Percentiles rank a stretch among this genome's conserved stretches.
Evolutionary conservation across 2,113 vertebrate genomes (phyloP).

Genomic region (Regulus satrapa): DNA sequence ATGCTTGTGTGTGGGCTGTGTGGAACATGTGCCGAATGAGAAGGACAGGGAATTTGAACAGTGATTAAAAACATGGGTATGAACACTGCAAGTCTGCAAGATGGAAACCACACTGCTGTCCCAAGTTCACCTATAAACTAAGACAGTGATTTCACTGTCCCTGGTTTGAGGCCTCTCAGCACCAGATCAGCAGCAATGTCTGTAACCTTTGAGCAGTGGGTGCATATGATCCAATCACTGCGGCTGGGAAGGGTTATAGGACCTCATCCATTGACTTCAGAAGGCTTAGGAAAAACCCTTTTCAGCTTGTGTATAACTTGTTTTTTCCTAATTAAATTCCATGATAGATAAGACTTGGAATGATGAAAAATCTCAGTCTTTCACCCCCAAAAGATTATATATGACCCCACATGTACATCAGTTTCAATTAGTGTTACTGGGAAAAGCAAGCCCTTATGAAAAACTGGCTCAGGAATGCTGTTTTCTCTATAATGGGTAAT

Average conservation of each 20-base stretch:
- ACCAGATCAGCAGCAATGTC: background rate
- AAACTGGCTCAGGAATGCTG: background rate
- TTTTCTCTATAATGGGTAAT: background rate
- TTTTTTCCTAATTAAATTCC: background rate
- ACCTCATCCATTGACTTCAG: background rate
- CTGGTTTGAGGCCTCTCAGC: background rate
- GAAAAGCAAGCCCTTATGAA: background rate
- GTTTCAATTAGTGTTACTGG: background rate
- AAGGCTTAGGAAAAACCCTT: background rate
- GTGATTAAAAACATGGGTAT: background rate
- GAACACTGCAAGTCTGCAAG: background rate
- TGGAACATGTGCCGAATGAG: background rate
- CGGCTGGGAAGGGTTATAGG: background rate
- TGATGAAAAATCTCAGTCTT: background rate
- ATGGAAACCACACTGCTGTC: background rate
- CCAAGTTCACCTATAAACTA: background rate
- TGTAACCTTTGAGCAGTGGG: background rate
- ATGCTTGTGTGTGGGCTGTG: background rate
- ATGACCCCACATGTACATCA: background rate
- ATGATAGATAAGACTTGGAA: background rate
- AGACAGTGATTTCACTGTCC: background rate
- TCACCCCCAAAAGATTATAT: background rate
- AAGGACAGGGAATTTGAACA: background rate
- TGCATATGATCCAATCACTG: background rate
- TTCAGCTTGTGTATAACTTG: background rate